phyloP scores from a whole-genome alignment of 2,797 vertebrate species.

The Brotula barbata region DNA sequence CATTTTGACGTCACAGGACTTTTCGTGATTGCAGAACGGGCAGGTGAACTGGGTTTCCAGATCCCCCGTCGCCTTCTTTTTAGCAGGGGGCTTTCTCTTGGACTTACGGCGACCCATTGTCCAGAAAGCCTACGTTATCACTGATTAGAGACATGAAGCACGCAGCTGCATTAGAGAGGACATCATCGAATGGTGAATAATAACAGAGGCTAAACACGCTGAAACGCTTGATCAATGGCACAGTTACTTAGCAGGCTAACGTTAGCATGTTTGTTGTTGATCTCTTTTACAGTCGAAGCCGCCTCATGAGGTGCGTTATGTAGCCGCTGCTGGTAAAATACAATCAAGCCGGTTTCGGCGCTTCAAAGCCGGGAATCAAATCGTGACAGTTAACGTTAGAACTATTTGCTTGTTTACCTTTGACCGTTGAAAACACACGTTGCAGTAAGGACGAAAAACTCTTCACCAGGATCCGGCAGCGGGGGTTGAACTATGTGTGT shows the following conservation, averaged over 20 bases:
- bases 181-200: no score
- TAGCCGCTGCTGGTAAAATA: no score
- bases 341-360: accelerated
- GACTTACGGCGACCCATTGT: slow-evolving; percentile 90
- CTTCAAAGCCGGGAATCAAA: accelerated
- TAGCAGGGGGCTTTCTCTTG: slow-evolving; percentile 91
- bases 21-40: slow-evolving; percentile 96
- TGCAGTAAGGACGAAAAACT: slow-evolving; percentile 2
- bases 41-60: slow-evolving; percentile 93
- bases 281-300: slow-evolving; percentile 10
- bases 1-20: slow-evolving; percentile 95
- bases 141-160: slow-evolving; percentile 1
- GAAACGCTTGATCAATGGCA: background rate
- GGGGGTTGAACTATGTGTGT: background rate
- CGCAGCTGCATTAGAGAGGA: background rate
- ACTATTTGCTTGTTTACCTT: slow-evolving; percentile 62
- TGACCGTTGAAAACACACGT: slow-evolving; percentile 43
- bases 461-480: slow-evolving; percentile 11
- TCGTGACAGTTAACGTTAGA: background rate
- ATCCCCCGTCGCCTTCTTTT: slow-evolving; percentile 92
- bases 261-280: slow-evolving; percentile 61
- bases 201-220: background rate
- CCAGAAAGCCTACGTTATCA: no score
- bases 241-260: slow-evolving; percentile 50
- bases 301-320: background rate